Evolutionary conservation across 1,140 invertebrate species (phyloP).

Genomic region (Helicoverpa zea): DNA sequence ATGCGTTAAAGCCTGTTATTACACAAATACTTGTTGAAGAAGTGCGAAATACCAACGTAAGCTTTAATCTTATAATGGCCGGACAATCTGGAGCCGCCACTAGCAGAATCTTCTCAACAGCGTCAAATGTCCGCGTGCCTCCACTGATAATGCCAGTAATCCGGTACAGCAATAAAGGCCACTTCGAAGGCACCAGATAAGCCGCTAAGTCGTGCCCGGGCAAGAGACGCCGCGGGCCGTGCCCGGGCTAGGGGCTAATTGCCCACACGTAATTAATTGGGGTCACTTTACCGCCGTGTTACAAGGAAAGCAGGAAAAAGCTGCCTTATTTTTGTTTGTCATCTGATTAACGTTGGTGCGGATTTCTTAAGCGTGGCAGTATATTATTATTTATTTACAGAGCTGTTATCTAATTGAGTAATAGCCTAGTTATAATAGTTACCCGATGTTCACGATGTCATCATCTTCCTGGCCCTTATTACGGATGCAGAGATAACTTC

Average conservation of each 20-base stretch:
- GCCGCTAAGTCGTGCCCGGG: slow-evolving; percentile 11
- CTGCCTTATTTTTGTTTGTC: not conserved
- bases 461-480: too few species aligned
- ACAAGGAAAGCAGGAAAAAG: not conserved
- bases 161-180: not conserved
- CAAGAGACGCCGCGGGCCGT: not conserved
- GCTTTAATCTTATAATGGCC: not conserved
- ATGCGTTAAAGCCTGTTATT: too few species aligned
- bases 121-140: not conserved
- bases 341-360: not conserved
- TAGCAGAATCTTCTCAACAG: not conserved
- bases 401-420: too few species aligned
- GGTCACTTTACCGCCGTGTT: not conserved
- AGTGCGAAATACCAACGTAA: too few species aligned
- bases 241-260: not conserved
- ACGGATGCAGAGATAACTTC: too few species aligned
- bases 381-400: too few species aligned
- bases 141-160: not conserved
- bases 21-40: too few species aligned
- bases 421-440: too few species aligned
- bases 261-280: slow-evolving; percentile 1
- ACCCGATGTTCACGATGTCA: too few species aligned
- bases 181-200: slow-evolving; percentile 14
- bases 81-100: not conserved
- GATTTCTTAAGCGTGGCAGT: too few species aligned